These are phyloP conservation scores for Alectura lathami DNA, from an alignment of 2,113 vertebrate genomes.

Conservation along the genomic window DNA sequence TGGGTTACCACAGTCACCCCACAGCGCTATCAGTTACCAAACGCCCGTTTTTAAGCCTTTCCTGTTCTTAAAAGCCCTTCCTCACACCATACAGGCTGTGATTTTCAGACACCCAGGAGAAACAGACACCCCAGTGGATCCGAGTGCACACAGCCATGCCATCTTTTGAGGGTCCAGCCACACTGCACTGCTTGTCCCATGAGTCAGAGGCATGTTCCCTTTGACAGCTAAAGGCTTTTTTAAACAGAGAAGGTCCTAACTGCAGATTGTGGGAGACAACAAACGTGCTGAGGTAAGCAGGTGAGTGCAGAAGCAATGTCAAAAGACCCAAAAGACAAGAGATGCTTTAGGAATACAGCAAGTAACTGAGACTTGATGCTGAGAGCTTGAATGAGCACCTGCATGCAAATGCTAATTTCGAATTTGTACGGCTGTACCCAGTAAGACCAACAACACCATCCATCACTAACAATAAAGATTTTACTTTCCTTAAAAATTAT, in stretches of 20 bases:
- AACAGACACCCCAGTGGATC: background rate
- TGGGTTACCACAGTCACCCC: background rate
- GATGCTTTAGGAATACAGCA: background rate
- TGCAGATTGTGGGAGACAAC: background rate
- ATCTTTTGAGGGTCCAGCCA: background rate
- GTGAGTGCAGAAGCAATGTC: background rate
- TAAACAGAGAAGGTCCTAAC: background rate
- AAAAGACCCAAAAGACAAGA: background rate
- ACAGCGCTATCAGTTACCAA: background rate
- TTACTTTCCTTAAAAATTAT: background rate
- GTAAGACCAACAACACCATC: background rate
- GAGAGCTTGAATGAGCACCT: background rate
- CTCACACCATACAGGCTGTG: background rate
- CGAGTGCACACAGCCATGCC: background rate
- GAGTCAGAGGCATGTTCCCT: background rate
- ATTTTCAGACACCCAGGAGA: background rate
- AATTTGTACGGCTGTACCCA: background rate
- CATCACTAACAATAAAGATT: background rate
- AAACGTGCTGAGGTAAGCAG: background rate
- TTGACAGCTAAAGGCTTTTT: background rate
- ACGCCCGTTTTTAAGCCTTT: background rate
- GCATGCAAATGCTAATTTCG: background rate
- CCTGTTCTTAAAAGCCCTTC: background rate
- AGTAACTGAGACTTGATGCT: background rate
- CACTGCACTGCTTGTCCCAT: accelerated